Evolutionary conservation across 64 coral and sea anemone genomes (phyloP), one percentile per base, ranked within the genome.

Genomic region (Porites australiensis): DNA sequence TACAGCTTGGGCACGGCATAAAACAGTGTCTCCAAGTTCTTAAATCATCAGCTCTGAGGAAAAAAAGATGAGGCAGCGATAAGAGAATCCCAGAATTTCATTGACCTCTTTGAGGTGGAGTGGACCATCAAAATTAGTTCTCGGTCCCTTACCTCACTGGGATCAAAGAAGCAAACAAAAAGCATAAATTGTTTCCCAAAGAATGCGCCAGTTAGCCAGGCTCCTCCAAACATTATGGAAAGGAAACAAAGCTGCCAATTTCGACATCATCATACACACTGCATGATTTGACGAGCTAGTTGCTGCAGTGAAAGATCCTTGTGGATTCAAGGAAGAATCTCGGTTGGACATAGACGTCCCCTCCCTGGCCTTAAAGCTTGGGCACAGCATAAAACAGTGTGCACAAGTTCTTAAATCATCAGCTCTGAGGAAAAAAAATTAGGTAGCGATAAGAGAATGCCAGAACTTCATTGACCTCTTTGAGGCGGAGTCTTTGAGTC

Each of bases 1-100:
- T 92, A 0, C 75, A 92, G 81, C 89, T 92, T 6, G 69, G 89
- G 64, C 89, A 75, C 54, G 64, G 21, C 43, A 13, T 91, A 20
- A 79, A 80, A 16, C 79, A 59, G 16, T 91, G 89, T 83, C 60
- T 16, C 5, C 51, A 74, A 20, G 68, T 76, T 23, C 13, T 75
- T 8, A 88, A 88, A 60, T 27, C 78, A 51, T 21, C 37, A 13
- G 88, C 47, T 3, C 62, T 80, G 5, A 58, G 77, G n/a, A 9
- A 83, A 52, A 3, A 82, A 90, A 43, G 64, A 82, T 54, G 79
- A 69, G 12, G 16, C 20, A 3, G 3, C 55, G 23, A 91, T 82
- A 13, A 80, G 72, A 46, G 44, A 47, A 19, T 44, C 48, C 0
- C 12, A 91, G 16, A 54, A 12, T 58, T 73, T 82, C 45, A 12